Conservation (phyloP, 1,140 invertebrate species). For the Aphelenchoides fujianensis region DNA sequence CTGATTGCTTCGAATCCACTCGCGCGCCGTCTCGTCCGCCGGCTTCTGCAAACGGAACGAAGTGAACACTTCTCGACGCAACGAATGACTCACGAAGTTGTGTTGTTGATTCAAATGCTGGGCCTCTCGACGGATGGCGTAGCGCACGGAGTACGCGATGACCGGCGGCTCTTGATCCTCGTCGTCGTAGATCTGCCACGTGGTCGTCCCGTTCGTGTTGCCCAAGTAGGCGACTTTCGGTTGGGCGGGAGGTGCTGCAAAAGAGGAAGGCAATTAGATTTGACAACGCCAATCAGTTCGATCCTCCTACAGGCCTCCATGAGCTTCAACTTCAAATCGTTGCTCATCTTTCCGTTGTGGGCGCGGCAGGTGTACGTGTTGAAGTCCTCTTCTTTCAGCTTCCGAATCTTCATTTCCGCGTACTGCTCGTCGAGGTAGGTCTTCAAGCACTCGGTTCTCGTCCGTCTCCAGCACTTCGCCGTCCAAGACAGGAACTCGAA, state of each 20-base stretch:
- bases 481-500: constrained; percentile 4
- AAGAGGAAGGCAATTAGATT: too few relatives aligned
- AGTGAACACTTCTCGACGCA: not conserved
- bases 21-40: constrained; percentile 1
- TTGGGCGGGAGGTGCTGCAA: constrained; percentile 12
- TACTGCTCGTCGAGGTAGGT: not conserved
- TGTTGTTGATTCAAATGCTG: not conserved
- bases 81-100: not conserved
- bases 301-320: not conserved
- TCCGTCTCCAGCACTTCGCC: not conserved
- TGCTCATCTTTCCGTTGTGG: constrained; percentile 15
- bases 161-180: constrained; percentile 2
- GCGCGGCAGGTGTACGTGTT: not conserved
- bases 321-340: not conserved
- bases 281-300: too few relatives aligned
- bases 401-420: not conserved
- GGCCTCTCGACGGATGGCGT: not conserved
- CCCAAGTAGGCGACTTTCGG: constrained; percentile 8
- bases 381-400: constrained; percentile 12
- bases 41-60: not conserved
- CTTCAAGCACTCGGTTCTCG: too few relatives aligned
- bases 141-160: constrained; percentile 14
- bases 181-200: constrained; percentile 13
- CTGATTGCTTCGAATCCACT: constrained; percentile 10
- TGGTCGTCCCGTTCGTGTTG: constrained; percentile 3